Percentiles rank a stretch among this genome's conserved stretches.
These are phyloP conservation scores for Pentalonia nigronervosa DNA, from an alignment of 1,140 invertebrate genomes.

Conservation along the genomic window DNA sequence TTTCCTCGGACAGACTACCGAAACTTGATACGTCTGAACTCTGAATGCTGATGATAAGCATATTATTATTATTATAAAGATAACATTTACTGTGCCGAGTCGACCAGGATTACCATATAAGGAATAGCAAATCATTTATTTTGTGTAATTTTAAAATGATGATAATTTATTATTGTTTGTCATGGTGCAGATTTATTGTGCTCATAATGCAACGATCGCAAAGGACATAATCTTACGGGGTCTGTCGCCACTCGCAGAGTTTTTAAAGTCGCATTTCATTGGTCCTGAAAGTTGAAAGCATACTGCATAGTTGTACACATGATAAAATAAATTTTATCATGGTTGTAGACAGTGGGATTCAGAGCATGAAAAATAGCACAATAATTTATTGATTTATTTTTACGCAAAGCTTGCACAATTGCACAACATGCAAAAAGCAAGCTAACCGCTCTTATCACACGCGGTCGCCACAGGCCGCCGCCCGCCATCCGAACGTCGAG, in stretches of 20 bases:
- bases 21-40: slow-evolving; percentile 29
- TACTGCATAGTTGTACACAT: no score
- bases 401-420: neutral
- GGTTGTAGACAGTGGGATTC: no score
- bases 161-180: slow-evolving; percentile 25
- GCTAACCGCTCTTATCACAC: neutral
- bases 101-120: slow-evolving; percentile 34
- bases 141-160: neutral
- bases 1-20: neutral
- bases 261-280: neutral
- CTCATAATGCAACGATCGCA: neutral
- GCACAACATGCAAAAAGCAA: neutral
- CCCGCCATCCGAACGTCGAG: no score
- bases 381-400: neutral
- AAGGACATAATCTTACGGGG: neutral
- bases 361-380: neutral
- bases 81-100: neutral
- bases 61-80: slow-evolving; percentile 9
- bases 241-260: neutral
- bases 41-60: slow-evolving; percentile 15
- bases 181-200: neutral
- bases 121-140: slow-evolving; percentile 22
- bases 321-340: no score
- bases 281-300: no score
- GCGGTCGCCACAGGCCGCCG: no score